Evolutionary conservation across 2,113 vertebrate species (phyloP).

Genomic region (Eolophus roseicapilla): DNA sequence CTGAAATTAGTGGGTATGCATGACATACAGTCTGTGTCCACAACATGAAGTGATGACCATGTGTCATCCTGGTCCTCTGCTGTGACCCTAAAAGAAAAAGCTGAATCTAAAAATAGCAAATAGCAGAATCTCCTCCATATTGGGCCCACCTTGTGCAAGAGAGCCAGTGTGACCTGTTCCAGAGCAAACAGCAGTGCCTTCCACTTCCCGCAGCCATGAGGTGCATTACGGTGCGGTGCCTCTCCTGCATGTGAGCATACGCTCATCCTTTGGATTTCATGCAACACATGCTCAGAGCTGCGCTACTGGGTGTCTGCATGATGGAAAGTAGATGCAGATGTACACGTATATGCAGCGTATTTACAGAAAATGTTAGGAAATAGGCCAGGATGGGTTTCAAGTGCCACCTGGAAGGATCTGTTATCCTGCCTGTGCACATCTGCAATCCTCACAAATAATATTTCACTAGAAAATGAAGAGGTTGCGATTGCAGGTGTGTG

Average conservation of each 20-base stretch:
- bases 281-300: not conserved
- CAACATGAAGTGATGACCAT: not conserved
- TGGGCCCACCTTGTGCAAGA: not conserved
- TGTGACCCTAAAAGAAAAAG: not conserved
- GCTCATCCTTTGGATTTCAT: rapidly evolving
- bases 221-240: rapidly evolving
- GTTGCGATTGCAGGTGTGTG: not conserved
- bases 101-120: not conserved
- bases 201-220: rapidly evolving
- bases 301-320: not conserved
- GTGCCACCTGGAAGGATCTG: not conserved
- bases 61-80: not conserved
- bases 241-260: rapidly evolving
- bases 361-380: not conserved
- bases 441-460: not conserved
- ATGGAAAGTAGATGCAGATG: not conserved
- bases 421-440: not conserved
- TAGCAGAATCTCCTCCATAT: not conserved
- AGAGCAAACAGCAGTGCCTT: not conserved
- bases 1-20: not conserved
- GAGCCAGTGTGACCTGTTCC: not conserved
- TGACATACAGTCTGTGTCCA: not conserved
- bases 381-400: not conserved
- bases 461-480: not conserved
- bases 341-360: not conserved